A percentile compares a stretch with the other conserved stretches of the same genome.
These are phyloP conservation scores for Erebia ligea DNA, from an alignment of 2,888 invertebrate species.

Conservation along the genomic window DNA sequence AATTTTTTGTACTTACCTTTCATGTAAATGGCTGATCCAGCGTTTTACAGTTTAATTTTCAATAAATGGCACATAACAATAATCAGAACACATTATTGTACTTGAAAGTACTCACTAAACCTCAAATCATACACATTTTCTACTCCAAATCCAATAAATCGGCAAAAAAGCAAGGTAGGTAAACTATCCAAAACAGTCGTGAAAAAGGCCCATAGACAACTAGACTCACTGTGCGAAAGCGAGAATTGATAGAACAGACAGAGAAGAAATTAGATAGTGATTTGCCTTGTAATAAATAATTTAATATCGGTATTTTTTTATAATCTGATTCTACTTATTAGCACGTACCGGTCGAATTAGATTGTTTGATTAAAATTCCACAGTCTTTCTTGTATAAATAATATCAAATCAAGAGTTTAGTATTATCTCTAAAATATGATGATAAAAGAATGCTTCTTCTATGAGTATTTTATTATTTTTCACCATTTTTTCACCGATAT, in stretches of 20 bases:
- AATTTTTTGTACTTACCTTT: slow-evolving; percentile 82
- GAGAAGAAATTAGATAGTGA: slow-evolving; percentile 18
- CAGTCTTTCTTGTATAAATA: too few relatives aligned
- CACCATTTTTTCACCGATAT: too few relatives aligned
- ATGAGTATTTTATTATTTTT: too few relatives aligned
- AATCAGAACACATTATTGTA: slow-evolving; percentile 67
- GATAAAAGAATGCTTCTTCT: too few relatives aligned
- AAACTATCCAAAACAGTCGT: slow-evolving; percentile 83
- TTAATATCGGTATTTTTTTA: slow-evolving; percentile 27
- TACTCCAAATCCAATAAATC: slow-evolving; percentile 72
- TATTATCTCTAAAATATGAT: too few relatives aligned
- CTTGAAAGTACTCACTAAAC: slow-evolving; percentile 53
- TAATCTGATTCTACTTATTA: too few relatives aligned
- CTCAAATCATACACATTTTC: slow-evolving; percentile 67
- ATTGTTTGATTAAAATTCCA: too few relatives aligned
- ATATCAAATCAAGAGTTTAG: too few relatives aligned
- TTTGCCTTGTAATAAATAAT: background rate
- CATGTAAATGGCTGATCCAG: slow-evolving; percentile 81
- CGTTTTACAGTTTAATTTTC: slow-evolving; percentile 57
- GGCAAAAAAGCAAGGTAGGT: slow-evolving; percentile 78
- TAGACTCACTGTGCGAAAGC: slow-evolving; percentile 35
- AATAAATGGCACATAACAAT: slow-evolving; percentile 55
- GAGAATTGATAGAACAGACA: slow-evolving; percentile 33
- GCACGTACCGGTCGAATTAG: background rate
- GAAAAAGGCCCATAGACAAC: slow-evolving; percentile 78